Percentiles rank a stretch among this genome's conserved stretches.
Evolutionary conservation across 1,140 invertebrate genomes (phyloP).

Genomic region (Drosophila littoralis): DNA sequence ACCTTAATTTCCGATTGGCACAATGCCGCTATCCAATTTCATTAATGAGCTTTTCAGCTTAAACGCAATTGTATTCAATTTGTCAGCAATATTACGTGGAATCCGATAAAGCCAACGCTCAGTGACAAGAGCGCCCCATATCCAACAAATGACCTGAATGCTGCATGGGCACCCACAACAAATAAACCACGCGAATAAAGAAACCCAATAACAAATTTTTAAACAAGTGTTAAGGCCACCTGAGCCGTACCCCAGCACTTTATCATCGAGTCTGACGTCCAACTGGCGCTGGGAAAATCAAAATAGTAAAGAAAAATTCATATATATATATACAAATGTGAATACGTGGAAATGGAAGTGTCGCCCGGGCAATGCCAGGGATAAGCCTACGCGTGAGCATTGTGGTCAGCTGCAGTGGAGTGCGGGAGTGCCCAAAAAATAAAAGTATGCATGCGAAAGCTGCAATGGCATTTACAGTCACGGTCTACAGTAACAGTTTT

Average conservation of each 20-base stretch:
- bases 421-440: conserved; percentile 45
- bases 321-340: conserved; percentile 43
- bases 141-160: conserved; percentile 42
- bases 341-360: conserved; percentile 60
- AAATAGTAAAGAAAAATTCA: conserved; percentile 26
- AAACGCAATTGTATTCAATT: conserved; percentile 80
- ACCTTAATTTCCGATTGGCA: conserved; percentile 47
- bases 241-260: conserved; percentile 30
- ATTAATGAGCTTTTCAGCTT: conserved; percentile 81
- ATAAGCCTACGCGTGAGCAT: conserved; percentile 59
- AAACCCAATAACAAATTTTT: conserved; percentile 79
- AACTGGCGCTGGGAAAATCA: conserved; percentile 17
- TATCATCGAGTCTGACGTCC: conserved; percentile 22
- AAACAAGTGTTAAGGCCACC: conserved; percentile 81
- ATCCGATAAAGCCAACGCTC: conserved; percentile 75
- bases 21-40: conserved; percentile 69
- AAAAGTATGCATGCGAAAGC: conserved; percentile 62
- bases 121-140: conserved; percentile 59
- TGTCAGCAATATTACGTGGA: conserved; percentile 74
- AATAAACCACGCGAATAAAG: conserved; percentile 71
- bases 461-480: conserved; percentile 30
- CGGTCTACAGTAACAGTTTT: conserved; percentile 7
- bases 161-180: conserved; percentile 30
- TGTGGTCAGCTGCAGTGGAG: conserved; percentile 58
- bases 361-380: conserved; percentile 42